These are phyloP conservation scores for Rambutsinella grinnellia DNA, from an alignment of 2,888 invertebrate species.

Conservation along the genomic window DNA sequence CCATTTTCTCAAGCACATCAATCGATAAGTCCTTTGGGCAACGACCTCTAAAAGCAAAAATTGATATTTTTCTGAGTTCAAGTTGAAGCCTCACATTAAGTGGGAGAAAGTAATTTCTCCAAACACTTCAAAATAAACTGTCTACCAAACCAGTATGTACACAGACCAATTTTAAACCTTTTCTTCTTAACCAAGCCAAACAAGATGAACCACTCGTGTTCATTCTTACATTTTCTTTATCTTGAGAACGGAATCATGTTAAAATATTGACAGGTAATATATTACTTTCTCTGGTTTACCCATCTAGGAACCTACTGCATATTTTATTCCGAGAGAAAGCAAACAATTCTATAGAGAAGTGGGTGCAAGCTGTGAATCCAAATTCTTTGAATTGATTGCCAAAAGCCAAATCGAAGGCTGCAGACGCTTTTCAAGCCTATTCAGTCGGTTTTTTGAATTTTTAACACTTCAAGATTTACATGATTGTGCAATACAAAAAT, in stretches of 20 bases:
- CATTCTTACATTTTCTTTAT: neutral
- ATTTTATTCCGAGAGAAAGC: conserved; percentile 13
- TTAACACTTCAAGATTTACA: too few relatives aligned
- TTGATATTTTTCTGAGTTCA: conserved; percentile 29
- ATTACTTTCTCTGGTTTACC: conserved; percentile 3
- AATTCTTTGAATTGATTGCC: too few relatives aligned
- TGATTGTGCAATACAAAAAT: too few relatives aligned
- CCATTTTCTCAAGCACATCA: conserved; percentile 51
- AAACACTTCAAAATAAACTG: neutral
- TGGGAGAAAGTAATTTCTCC: neutral
- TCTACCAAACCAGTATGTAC: neutral
- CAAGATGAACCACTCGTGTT: neutral
- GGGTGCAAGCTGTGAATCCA: too few relatives aligned
- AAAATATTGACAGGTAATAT: conserved; percentile 27
- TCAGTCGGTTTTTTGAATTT: too few relatives aligned
- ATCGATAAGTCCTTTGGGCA: conserved; percentile 58
- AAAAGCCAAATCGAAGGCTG: too few relatives aligned
- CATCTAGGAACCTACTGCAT: neutral
- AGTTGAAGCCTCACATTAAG: neutral
- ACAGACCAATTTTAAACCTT: neutral
- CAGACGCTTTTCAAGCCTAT: too few relatives aligned
- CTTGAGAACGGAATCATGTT: neutral
- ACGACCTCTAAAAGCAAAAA: conserved; percentile 57
- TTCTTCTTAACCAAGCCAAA: neutral
- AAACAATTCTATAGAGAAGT: neutral